Conservation (phyloP, 2,888 invertebrate species). For the Protodeltote pygarga region DNA sequence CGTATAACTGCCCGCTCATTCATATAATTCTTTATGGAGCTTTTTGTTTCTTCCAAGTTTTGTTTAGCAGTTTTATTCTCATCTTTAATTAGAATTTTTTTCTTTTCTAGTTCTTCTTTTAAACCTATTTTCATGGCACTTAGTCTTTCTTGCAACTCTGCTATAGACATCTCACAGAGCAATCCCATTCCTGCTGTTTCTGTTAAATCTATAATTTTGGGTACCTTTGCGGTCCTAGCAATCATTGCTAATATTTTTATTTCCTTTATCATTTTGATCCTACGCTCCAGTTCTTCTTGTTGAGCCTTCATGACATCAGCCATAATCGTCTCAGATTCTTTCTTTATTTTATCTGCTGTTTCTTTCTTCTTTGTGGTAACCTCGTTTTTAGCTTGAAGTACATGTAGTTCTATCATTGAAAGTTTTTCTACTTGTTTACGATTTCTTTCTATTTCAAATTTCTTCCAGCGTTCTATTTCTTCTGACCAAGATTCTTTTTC, state of each 20-base stretch:
- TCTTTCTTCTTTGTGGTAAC: constrained; percentile 65
- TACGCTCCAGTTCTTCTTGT: constrained; percentile 82
- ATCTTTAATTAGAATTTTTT: constrained; percentile 75
- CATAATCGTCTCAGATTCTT: constrained; percentile 65
- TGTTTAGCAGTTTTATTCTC: constrained; percentile 76
- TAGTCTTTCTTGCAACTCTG: constrained; percentile 87
- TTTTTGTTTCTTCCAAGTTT: constrained; percentile 79
- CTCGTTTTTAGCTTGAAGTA: constrained; percentile 68
- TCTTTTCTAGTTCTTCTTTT: constrained; percentile 83
- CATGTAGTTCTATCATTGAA: constrained; percentile 66
- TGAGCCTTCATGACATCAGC: constrained; percentile 74
- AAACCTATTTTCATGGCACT: constrained; percentile 79
- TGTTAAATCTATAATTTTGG: constrained; percentile 87
- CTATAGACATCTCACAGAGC: constrained; percentile 89
- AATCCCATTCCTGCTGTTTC: constrained; percentile 87
- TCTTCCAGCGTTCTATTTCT: constrained; percentile 84
- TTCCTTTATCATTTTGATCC: constrained; percentile 82
- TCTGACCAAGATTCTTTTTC: constrained; percentile 80
- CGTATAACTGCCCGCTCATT: constrained; percentile 63
- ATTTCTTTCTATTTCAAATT: constrained; percentile 79
- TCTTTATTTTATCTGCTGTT: constrained; percentile 66
- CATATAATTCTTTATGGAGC: constrained; percentile 72
- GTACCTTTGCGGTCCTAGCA: constrained; percentile 81
- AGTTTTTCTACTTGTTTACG: constrained; percentile 77
- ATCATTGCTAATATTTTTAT: constrained; percentile 80